A percentile compares a stretch with the other conserved stretches of the same genome.
These are phyloP conservation scores for Clangula hyemalis DNA, from an alignment of 2,797 vertebrate species.

Conservation along the genomic window DNA sequence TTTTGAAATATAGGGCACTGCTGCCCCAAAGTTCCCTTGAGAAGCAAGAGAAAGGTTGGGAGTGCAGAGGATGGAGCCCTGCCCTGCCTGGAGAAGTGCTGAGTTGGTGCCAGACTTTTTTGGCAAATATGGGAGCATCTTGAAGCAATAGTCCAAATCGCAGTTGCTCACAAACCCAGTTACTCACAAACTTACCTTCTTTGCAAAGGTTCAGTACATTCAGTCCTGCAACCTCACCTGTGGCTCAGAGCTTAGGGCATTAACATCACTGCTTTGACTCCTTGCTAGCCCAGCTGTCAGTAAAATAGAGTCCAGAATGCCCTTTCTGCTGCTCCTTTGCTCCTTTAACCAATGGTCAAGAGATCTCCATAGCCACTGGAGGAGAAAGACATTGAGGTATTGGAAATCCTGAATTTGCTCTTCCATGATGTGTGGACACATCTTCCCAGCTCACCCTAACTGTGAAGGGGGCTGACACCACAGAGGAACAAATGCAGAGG, in stretches of 20 bases:
- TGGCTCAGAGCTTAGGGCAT: background rate
- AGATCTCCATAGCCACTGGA: background rate
- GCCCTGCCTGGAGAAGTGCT: background rate
- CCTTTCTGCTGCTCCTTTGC: background rate
- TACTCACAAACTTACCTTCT: background rate
- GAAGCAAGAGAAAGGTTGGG: background rate
- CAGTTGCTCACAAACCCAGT: background rate
- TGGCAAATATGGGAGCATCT: background rate
- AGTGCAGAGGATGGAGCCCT: background rate
- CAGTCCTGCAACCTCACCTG: background rate
- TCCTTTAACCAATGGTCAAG: background rate
- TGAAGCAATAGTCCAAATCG: background rate
- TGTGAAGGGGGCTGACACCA: background rate
- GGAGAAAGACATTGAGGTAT: background rate
- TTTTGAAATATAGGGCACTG: background rate
- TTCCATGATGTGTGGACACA: background rate
- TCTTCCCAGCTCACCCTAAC: background rate
- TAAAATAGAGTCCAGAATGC: background rate
- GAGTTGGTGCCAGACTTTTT: background rate
- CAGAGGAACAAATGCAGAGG: background rate
- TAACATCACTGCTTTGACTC: background rate
- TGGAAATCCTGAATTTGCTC: background rate
- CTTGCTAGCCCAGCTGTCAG: background rate
- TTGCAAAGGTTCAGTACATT: rapidly evolving
- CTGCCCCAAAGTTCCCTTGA: background rate